Percentiles rank a stretch among this genome's conserved stretches.
Evolutionary conservation across 2,797 vertebrate species (phyloP).

Genomic region (Ceyx erithaca): DNA sequence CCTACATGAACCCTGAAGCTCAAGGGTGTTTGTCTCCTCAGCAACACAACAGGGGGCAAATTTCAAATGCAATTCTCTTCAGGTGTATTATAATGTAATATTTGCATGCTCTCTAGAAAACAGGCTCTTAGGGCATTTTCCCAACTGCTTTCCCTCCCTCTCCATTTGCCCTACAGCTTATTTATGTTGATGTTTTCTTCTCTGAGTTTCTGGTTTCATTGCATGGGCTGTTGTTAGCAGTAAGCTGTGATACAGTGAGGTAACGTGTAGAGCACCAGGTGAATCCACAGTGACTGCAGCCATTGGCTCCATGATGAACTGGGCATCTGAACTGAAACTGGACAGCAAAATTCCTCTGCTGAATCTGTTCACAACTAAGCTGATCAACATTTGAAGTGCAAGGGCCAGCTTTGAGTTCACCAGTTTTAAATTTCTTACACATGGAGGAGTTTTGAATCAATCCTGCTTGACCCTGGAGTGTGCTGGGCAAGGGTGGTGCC

Average conservation of each 20-base stretch:
- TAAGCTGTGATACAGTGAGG: not conserved
- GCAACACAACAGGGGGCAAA: not conserved
- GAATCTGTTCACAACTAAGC: not conserved
- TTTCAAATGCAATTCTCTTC: constrained; percentile 25
- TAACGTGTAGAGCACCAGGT: not conserved
- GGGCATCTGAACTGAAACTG: not conserved
- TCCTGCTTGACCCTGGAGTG: fast-evolving
- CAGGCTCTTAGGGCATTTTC: constrained; percentile 38
- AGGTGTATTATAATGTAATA: constrained; percentile 5
- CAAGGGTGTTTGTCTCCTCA: not conserved
- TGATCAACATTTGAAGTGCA: not conserved
- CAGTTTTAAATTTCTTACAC: not conserved
- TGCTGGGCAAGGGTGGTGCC: fast-evolving
- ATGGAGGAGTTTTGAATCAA: not conserved
- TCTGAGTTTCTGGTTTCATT: constrained; percentile 26
- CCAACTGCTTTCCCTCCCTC: not conserved
- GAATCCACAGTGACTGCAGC: not conserved
- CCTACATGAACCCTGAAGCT: not conserved
- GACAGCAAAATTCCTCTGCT: not conserved
- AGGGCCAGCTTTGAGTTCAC: not conserved
- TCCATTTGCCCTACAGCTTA: not conserved
- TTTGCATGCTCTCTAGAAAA: constrained; percentile 8
- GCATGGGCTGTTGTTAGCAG: not conserved
- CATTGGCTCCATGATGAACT: not conserved
- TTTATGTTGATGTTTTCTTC: constrained; percentile 33